Evolutionary conservation across 2,797 vertebrate genomes (phyloP).

Genomic region (Nyctalus aviator): DNA sequence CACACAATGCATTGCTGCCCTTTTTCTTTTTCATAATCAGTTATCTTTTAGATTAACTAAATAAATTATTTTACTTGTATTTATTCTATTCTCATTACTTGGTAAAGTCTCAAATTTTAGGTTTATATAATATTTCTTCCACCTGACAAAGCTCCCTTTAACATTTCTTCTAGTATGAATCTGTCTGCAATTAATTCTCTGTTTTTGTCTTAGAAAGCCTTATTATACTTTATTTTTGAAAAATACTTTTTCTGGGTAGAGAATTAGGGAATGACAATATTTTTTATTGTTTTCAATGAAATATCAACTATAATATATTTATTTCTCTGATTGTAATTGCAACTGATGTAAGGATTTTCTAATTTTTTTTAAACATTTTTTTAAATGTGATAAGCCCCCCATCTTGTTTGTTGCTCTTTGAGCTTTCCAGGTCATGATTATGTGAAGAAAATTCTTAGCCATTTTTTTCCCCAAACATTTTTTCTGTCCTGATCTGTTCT

Average conservation of each 20-base stretch:
- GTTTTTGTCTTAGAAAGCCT: not conserved
- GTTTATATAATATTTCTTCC: not conserved
- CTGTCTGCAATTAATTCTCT: not conserved
- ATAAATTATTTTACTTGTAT: not conserved
- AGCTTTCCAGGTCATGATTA: not conserved
- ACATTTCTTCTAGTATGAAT: not conserved
- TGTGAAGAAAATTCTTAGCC: not conserved
- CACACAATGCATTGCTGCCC: not conserved
- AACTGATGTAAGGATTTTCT: not conserved
- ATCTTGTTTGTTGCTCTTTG: not conserved
- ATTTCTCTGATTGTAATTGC: not conserved
- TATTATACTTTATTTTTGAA: not conserved
- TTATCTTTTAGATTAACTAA: not conserved
- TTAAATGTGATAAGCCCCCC: not conserved
- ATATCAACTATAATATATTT: not conserved
- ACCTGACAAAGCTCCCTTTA: not conserved
- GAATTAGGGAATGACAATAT: not conserved
- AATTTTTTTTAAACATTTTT: not conserved
- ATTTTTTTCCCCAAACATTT: not conserved
- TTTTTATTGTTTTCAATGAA: not conserved
- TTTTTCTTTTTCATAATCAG: slow-evolving; percentile 6
- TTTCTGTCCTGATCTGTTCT: not conserved
- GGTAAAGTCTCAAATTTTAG: slow-evolving; percentile 3
- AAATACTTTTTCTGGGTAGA: not conserved
- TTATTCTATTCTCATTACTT: not conserved